Evolutionary conservation across 1,140 invertebrate genomes (phyloP), one percentile per base, ranked within the genome.

Genomic region (Zaprionus tsacasi): DNA sequence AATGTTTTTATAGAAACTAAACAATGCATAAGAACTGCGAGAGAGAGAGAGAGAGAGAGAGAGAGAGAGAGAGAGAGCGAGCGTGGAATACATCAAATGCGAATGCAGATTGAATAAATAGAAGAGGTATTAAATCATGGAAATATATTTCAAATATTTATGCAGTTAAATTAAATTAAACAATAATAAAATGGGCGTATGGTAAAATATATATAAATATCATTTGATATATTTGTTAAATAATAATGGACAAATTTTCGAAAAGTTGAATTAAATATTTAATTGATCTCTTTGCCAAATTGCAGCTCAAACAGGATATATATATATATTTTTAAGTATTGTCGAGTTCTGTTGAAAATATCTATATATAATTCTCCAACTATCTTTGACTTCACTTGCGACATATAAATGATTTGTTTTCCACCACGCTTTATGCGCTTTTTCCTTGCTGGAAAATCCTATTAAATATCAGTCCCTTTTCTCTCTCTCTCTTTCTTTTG

Each of bases 1-100:
- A 87, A 83, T 88, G 81, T 83, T 75, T 88, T 77, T 60, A 69
- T 77, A 65, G 65, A 79, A 73, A 63, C 72, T 72, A 80, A 85
- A 73, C 70, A 87, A 82, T 76, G 61, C 35, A 54, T 21, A 69
- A 48, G 40, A 52, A 67, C 43, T 45, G 10, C 1, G 6, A 27
- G 10, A 27, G 36, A 25, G 6, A 27, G 25, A 56, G 4, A 6
- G 6, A 27, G 10, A 27, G 36, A 25, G 6, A 36, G 35, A 56
- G 10, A 6, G 2, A 15, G 10, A 15, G 36, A 30, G 27, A 45
- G 10, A 6, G 6, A 25, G 8, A 25, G 36, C 35, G 10, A 36
- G 33, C 43, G n/a, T 43, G 40, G 40, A 43, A 67, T 43, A 52
- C 40, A 74, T 69, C 30, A 69, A 57, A 74, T 54, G 68, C 55